Evolutionary conservation across 2,888 invertebrate species (phyloP).

Genomic region (Netelia virgata): DNA sequence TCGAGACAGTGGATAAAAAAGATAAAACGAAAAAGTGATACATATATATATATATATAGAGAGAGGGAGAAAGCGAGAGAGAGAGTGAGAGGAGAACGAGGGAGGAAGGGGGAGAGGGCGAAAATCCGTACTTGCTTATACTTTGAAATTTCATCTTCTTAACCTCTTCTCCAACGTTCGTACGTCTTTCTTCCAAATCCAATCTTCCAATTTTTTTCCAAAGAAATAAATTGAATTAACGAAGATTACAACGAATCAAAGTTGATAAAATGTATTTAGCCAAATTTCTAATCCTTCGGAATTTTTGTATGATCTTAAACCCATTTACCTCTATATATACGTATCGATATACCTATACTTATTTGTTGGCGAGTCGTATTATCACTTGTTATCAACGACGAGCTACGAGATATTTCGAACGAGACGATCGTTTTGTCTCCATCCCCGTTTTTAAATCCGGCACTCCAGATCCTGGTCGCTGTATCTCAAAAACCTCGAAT

Average conservation of each 20-base stretch:
- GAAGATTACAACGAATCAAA: no score
- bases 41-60: no score
- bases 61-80: neutral
- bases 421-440: conserved; percentile 17
- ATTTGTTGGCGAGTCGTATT: neutral
- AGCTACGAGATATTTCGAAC: conserved; percentile 7
- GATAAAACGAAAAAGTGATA: conserved; percentile 52
- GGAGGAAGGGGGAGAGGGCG: no score
- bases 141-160: conserved; percentile 37
- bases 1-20: conserved; percentile 47
- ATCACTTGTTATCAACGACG: neutral
- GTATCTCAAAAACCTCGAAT: conserved; percentile 49
- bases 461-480: conserved; percentile 20
- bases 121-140: conserved; percentile 30
- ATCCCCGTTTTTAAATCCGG: conserved; percentile 10
- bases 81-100: no score
- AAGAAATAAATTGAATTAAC: no score
- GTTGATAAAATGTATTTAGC: no score
- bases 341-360: no score
- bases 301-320: no score
- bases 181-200: neutral
- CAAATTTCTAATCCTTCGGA: no score
- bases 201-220: no score
- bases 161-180: conserved; percentile 15
- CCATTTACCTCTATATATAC: no score